Conservation (phyloP, 2,113 vertebrate species). For the Perccottus glenii region DNA sequence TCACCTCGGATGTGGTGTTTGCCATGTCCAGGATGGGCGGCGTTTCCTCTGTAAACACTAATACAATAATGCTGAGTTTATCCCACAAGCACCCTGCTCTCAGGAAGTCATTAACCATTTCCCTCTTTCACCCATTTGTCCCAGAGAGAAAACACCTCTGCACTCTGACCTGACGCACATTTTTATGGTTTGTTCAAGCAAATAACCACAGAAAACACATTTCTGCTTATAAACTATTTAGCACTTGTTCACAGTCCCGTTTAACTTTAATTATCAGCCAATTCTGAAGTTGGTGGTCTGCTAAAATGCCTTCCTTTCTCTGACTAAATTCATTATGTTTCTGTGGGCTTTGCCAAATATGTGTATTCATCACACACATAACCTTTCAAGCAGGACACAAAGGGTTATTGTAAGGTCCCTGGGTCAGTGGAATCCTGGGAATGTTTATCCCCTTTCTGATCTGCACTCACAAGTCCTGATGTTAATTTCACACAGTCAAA, state of each 20-base stretch:
- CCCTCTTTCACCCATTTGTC: constrained; percentile 33
- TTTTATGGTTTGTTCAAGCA: too few species aligned
- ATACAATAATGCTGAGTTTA: constrained; percentile 58
- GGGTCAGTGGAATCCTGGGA: constrained; percentile 52
- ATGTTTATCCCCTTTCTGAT: constrained; percentile 45
- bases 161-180: too few species aligned
- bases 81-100: constrained; percentile 35
- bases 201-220: too few species aligned
- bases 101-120: constrained; percentile 60
- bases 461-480: constrained; percentile 31
- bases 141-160: too few species aligned
- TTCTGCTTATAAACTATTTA: too few species aligned
- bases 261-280: too few species aligned
- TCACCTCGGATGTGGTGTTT: constrained; percentile 56
- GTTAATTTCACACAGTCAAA: constrained; percentile 19
- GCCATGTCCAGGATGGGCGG: constrained; percentile 52
- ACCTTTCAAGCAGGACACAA: constrained; percentile 32
- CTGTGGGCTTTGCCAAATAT: constrained; percentile 4
- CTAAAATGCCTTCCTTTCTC: not conserved
- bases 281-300: too few species aligned
- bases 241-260: too few species aligned
- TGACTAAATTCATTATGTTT: not conserved
- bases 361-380: constrained; percentile 3
- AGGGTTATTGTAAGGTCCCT: constrained; percentile 34
- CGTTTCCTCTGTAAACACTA: constrained; percentile 63